Conservation (phyloP, 2,797 vertebrate genomes). For the Phataginus tetradactyla region DNA sequence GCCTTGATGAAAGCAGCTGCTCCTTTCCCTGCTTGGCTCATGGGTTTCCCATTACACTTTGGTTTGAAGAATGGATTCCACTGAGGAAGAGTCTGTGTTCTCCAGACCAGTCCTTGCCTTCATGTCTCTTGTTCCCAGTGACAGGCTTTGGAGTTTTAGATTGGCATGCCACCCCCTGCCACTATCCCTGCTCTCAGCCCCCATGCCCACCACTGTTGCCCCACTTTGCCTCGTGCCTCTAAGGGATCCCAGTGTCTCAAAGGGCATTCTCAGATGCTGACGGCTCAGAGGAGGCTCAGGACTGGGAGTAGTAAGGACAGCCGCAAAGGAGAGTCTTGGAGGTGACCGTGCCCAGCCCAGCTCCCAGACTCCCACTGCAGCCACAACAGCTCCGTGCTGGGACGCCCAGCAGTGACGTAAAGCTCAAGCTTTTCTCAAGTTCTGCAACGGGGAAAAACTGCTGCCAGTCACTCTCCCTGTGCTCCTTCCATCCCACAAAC, state of each 20-base stretch:
- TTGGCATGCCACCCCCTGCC: no score
- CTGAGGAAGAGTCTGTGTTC: not conserved
- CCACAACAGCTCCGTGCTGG: not conserved
- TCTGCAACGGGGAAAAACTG: not conserved
- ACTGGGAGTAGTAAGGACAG: not conserved
- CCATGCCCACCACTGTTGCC: no score
- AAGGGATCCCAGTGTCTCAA: not conserved
- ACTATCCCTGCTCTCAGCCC: not conserved
- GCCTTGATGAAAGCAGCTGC: not conserved
- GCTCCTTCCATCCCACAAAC: not conserved
- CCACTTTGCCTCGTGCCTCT: not conserved
- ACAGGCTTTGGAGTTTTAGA: no score
- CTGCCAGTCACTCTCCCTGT: not conserved
- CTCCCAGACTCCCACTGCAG: not conserved
- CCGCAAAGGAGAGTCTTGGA: not conserved
- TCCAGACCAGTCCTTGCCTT: not conserved
- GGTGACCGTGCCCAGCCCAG: not conserved
- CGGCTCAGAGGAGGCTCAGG: not conserved
- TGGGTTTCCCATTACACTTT: not conserved
- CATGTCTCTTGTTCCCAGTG: not conserved
- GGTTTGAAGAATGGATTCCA: not conserved
- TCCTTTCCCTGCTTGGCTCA: not conserved
- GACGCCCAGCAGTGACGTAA: not conserved
- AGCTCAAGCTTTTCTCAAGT: not conserved
- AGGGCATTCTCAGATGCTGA: no score